Base-by-base conservation (phyloP, 2,888 invertebrate genomes). In the Drosophila nr. fundita region DNA sequence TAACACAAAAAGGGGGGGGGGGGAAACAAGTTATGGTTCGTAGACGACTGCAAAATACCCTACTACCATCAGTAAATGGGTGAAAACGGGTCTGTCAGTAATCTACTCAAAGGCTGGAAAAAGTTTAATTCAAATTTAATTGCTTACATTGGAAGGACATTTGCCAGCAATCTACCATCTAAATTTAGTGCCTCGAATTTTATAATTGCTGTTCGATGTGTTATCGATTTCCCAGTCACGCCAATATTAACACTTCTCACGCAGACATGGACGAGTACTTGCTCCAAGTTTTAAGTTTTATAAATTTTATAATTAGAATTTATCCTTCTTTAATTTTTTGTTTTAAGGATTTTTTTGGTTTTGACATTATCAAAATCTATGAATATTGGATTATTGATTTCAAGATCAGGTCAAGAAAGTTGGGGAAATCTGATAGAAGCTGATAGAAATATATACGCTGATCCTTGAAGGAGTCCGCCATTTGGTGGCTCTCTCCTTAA, bases 351-450 rank as follows among this genome's bases (percentile, higher is more conserved):
- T 42, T 11, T 21, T 45, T 45, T 42, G 13, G 6, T 64, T 71
- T 15, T 59, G 45, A 42, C 34, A 59, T 64, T 8, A 13, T 60
- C 32, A 27, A 13, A n/a, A 7, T 18, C 21, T 71, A 59, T 63
- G 62, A 63, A 59, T 61, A 73, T 72, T 54, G 66, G 57, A 66
- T 72, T 66, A 67, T 52, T 52, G 38, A 40, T 62, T 65, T 73
- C 36, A n/a, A 54, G 60, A 58, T 29, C 54, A 55, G 61, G 55
- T 55, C 10, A 59, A 76, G 59, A 66, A 66, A 63, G 60, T 52
- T 59, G n/a, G n/a, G n/a, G n/a, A n/a, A n/a, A 29, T 29, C 1
- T 29, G 29, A 29, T 30, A 8, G 2, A 32, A 11, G 8, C 24
- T 24, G 45, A 8, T 24, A 8, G 4, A 45, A 15, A 45, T 15